Evolutionary conservation across 2,888 invertebrate genomes (phyloP).

Genomic region (Orthonychiurus folsomi): DNA sequence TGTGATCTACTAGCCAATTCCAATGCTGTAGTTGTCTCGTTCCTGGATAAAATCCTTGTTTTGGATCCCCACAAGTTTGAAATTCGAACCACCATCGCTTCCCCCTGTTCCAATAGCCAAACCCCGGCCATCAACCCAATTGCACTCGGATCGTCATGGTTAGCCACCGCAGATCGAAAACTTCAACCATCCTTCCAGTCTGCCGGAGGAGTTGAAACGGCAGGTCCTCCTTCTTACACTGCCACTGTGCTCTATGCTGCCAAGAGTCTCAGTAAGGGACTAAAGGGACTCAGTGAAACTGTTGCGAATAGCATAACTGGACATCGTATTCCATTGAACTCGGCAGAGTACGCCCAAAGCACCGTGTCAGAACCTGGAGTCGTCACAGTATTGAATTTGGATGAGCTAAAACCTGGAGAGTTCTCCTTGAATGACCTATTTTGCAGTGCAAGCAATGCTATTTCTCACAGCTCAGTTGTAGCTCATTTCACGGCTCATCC

Average conservation of each 20-base stretch:
- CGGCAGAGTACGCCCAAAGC: slow-evolving; percentile 45
- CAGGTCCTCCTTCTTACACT: slow-evolving; percentile 68
- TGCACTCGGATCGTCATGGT: slow-evolving; percentile 65
- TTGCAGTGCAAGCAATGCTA: slow-evolving; percentile 31
- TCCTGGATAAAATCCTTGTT: slow-evolving; percentile 79
- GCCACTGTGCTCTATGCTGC: slow-evolving; percentile 91
- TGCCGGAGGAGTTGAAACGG: slow-evolving; percentile 56
- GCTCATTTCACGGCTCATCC: slow-evolving; percentile 79
- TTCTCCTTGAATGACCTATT: slow-evolving; percentile 30
- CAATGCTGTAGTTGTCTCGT: slow-evolving; percentile 75
- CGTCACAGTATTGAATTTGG: slow-evolving; percentile 69
- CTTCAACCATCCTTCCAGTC: slow-evolving; percentile 67
- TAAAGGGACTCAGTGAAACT: slow-evolving; percentile 80
- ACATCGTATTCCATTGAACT: slow-evolving; percentile 41
- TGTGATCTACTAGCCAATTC: slow-evolving; percentile 82
- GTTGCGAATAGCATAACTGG: slow-evolving; percentile 80
- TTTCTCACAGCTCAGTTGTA: slow-evolving; percentile 47
- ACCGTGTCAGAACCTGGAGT: slow-evolving; percentile 63
- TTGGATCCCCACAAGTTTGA: slow-evolving; percentile 83
- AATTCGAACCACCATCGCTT: slow-evolving; percentile 75
- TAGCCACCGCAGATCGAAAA: slow-evolving; percentile 69
- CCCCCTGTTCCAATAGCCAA: slow-evolving; percentile 65
- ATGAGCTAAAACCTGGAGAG: slow-evolving; percentile 34
- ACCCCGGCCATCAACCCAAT: slow-evolving; percentile 71
- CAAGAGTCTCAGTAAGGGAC: slow-evolving; percentile 81